A percentile compares a stretch with the other conserved stretches of the same genome.
These are phyloP conservation scores for Cynodonichthys magdalenae DNA, from an alignment of 2,797 vertebrate genomes.

Conservation along the genomic window DNA sequence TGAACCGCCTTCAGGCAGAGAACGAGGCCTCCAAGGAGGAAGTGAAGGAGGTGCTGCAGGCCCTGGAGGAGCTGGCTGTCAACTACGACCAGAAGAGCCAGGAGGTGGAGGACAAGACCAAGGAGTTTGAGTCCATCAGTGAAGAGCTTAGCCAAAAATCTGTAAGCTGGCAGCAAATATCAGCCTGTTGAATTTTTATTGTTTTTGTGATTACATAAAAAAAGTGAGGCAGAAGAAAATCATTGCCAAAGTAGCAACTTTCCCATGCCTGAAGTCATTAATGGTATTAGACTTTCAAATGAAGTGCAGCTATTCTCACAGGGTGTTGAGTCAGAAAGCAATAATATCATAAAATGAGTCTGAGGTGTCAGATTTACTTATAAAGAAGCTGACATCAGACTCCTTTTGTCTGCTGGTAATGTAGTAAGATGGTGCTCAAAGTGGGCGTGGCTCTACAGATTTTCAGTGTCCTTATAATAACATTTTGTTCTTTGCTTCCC, in stretches of 20 bases:
- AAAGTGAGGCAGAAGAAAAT: not conserved
- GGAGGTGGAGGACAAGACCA: conserved; percentile 97
- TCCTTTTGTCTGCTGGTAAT: not conserved
- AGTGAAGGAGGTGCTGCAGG: conserved; percentile 96
- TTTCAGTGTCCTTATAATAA: not conserved
- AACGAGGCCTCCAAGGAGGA: conserved; percentile 97
- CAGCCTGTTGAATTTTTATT: not conserved
- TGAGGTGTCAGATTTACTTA: not conserved
- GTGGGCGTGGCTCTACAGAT: not conserved
- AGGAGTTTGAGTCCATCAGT: conserved; percentile 92
- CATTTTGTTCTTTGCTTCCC: not conserved
- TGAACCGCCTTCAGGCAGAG: conserved; percentile 94
- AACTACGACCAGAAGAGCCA: conserved; percentile 99
- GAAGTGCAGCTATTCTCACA: not conserved
- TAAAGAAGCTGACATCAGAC: no score
- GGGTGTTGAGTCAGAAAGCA: not conserved
- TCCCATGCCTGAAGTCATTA: not conserved
- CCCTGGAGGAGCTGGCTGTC: conserved; percentile 94
- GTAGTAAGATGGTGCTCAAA: not conserved
- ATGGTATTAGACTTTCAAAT: conserved; percentile 1
- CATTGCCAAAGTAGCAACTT: not conserved
- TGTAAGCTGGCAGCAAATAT: conserved; percentile 67
- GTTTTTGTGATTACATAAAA: no score
- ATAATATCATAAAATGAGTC: not conserved
- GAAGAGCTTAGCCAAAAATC: conserved; percentile 97